Conservation (phyloP, 2,888 invertebrate species). For the Tipula lateralis region DNA sequence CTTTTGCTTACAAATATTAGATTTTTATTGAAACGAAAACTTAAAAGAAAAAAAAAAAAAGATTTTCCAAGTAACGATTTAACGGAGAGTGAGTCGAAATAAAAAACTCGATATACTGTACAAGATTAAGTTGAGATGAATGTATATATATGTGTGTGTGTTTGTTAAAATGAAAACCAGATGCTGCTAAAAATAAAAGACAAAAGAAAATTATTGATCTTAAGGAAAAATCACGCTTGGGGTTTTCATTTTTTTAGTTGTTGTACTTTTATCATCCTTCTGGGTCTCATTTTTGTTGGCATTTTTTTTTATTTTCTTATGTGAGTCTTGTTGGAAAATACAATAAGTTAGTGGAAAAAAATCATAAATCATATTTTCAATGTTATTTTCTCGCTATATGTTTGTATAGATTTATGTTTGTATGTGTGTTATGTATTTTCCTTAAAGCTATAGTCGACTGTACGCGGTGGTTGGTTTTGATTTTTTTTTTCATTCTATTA, state of each 20-base stretch:
- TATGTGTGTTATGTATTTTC: background rate
- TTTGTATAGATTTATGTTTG: background rate
- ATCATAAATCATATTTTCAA: conserved; percentile 24
- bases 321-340: background rate
- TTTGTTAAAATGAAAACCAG: conserved; percentile 14
- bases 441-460: conserved; percentile 12
- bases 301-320: background rate
- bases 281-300: conserved; percentile 4
- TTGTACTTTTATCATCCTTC: conserved; percentile 2
- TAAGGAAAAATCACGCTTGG: conserved; percentile 11
- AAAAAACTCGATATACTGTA: background rate
- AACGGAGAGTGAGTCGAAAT: background rate
- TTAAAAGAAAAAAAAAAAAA: background rate
- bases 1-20: conserved; percentile 24
- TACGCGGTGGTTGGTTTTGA: background rate
- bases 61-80: background rate
- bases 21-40: background rate
- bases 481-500: background rate
- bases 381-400: background rate
- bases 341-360: background rate
- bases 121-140: background rate
- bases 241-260: background rate
- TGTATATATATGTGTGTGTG: background rate
- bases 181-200: conserved; percentile 3
- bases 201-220: conserved; percentile 11